Base-by-base conservation (phyloP, 2,888 invertebrate genomes). In the Parascotia fuliginaria region DNA sequence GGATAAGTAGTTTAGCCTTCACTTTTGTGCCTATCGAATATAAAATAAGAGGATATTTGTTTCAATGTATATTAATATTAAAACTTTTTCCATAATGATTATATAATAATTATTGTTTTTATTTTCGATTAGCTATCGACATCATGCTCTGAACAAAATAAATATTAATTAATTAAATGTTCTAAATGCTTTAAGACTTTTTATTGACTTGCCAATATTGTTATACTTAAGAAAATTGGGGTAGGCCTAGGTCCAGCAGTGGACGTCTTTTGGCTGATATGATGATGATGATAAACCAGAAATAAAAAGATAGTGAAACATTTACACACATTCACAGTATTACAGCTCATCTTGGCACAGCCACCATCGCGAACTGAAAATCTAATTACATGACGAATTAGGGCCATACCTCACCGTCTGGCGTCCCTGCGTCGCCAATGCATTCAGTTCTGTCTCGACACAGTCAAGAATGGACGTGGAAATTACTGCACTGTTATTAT, bases 1-100 rank as follows among this genome's bases (percentile, higher is more conserved):
- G 42, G 42, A 43, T 62, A 68, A 63, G 48, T 68, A 69, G 52
- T 48, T 57, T 51, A 65, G 55, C 53, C 49, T 46, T 68, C 70
- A 68, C 68, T 68, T 69, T 69, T 69, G 68, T 68, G 68, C 68
- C 70, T 68, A 66, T 64, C 54, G 39, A 58, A 47, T 65, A 66
- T 24, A 60, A n/a, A 57, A 42, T 56, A 69, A 60, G 63, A 52
- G 14, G 37, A 58, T 38, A 38, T 51, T 60, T 65, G 69, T 67
- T 69, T 60, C 45, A 65, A 60, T 58, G 58, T 57, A 48, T 51
- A 66, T 49, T 60, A 41, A 48, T 46, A 64, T 46, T 53, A 49
- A 57, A 55, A 59, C 51, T 50, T 42, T 62, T 59, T 59, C 55
- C 52, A 60, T 41, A 51, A 46, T 49, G 36, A 50, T 53, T 29